Conservation (phyloP, 2,113 vertebrate genomes). For the Catharus fuscescens region DNA sequence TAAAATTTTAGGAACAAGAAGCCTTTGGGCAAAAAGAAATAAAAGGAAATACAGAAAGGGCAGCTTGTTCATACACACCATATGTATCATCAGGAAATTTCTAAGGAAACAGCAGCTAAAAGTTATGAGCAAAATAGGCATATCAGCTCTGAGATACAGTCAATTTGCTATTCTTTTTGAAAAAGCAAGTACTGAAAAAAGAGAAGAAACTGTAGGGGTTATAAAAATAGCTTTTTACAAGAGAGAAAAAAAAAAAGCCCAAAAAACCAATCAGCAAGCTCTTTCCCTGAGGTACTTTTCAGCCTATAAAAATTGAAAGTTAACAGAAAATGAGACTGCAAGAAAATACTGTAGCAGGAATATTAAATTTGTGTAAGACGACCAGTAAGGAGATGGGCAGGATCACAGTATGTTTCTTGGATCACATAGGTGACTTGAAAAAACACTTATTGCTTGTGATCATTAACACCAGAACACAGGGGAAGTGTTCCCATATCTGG, state of each 20-base stretch:
- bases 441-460: not conserved
- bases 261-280: not conserved
- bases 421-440: not conserved
- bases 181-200: not conserved
- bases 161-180: conserved; percentile 34
- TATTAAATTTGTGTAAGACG: not conserved
- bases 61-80: not conserved
- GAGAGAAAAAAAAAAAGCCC: not conserved
- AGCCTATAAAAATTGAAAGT: conserved; percentile 15
- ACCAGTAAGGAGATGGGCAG: not conserved
- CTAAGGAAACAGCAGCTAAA: conserved; percentile 22
- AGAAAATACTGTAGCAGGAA: not conserved
- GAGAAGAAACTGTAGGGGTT: not conserved
- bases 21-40: not conserved
- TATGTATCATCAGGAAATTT: not conserved
- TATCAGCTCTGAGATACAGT: not conserved
- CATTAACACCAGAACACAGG: not conserved
- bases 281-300: not conserved
- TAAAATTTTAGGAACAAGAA: not conserved
- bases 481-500: rapidly evolving
- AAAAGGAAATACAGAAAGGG: not conserved
- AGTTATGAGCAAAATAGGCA: not conserved
- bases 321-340: conserved; percentile 9
- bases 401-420: not conserved
- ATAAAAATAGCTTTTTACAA: not conserved